phyloP scores from a whole-genome alignment of 1,140 invertebrate genomes.

The Drosophila nannoptera region DNA sequence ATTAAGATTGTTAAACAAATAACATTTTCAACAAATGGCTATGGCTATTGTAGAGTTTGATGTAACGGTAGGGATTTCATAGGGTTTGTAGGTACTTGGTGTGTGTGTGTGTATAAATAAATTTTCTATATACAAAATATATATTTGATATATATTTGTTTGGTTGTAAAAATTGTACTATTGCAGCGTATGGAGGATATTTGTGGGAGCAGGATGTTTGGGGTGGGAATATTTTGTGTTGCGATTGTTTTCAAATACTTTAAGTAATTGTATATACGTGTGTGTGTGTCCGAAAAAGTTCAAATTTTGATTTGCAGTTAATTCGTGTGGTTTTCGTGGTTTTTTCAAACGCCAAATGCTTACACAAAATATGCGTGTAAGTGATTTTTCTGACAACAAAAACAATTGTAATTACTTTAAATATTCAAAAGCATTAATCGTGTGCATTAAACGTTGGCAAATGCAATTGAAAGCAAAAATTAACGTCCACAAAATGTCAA shows the following conservation, averaged over 20 bases:
- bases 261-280: slow-evolving; percentile 66
- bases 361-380: slow-evolving; percentile 30
- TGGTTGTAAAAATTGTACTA: slow-evolving; percentile 79
- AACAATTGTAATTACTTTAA: slow-evolving; percentile 77
- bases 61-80: slow-evolving; percentile 38
- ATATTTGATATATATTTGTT: slow-evolving; percentile 75
- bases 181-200: slow-evolving; percentile 79
- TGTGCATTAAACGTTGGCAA: slow-evolving; percentile 48
- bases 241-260: slow-evolving; percentile 68
- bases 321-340: slow-evolving; percentile 46
- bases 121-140: slow-evolving; percentile 73
- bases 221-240: slow-evolving; percentile 22
- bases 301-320: slow-evolving; percentile 64
- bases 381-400: slow-evolving; percentile 55
- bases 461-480: slow-evolving; percentile 67
- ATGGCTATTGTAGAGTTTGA: slow-evolving; percentile 72
- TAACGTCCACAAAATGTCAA: slow-evolving; percentile 4
- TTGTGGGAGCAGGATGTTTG: slow-evolving; percentile 36
- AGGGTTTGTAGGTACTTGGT: slow-evolving; percentile 72
- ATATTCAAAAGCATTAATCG: slow-evolving; percentile 76
- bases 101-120: slow-evolving; percentile 69
- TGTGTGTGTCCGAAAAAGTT: slow-evolving; percentile 45
- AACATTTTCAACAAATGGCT: slow-evolving; percentile 76
- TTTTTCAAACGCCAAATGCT: slow-evolving; percentile 32
- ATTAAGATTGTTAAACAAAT: slow-evolving; percentile 61